phyloP scores from a whole-genome alignment of 2,888 invertebrate species.

The Anaspis maculata region DNA sequence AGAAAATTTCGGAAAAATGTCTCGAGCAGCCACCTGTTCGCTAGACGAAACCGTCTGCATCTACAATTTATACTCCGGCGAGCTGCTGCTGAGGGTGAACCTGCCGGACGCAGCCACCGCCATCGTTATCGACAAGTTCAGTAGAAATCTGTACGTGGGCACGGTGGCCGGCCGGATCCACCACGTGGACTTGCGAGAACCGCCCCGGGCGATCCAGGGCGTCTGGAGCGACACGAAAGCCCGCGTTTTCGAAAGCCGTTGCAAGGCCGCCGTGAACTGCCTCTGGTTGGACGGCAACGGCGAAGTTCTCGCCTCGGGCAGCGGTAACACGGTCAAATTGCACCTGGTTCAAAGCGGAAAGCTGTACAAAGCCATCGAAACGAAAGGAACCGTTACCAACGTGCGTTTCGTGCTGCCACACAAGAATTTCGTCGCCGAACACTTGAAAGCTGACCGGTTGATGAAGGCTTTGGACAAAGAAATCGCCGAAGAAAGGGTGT shows the following conservation, averaged over 20 bases:
- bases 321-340: constrained; percentile 64
- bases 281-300: constrained; percentile 67
- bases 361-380: constrained; percentile 58
- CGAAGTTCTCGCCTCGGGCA: constrained; percentile 65
- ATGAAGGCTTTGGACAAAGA: constrained; percentile 58
- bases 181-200: constrained; percentile 56
- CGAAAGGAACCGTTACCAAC: constrained; percentile 70
- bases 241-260: constrained; percentile 58
- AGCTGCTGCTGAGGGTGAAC: constrained; percentile 61
- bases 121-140: constrained; percentile 60
- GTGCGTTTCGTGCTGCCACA: constrained; percentile 55
- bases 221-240: constrained; percentile 47
- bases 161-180: constrained; percentile 62
- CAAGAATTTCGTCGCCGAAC: constrained; percentile 51
- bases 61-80: constrained; percentile 65
- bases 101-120: constrained; percentile 63
- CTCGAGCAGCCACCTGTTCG: constrained; percentile 69
- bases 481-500: constrained; percentile 49
- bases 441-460: constrained; percentile 52
- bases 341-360: constrained; percentile 79
- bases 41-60: constrained; percentile 76
- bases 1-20: constrained; percentile 56
- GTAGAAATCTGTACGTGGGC: constrained; percentile 68
- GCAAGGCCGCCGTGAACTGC: constrained; percentile 58
- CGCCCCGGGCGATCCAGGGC: constrained; percentile 59